Percentiles rank a stretch among this genome's conserved stretches.
Conservation (phyloP, 2,797 vertebrate species). For the Myioborus miniatus region DNA sequence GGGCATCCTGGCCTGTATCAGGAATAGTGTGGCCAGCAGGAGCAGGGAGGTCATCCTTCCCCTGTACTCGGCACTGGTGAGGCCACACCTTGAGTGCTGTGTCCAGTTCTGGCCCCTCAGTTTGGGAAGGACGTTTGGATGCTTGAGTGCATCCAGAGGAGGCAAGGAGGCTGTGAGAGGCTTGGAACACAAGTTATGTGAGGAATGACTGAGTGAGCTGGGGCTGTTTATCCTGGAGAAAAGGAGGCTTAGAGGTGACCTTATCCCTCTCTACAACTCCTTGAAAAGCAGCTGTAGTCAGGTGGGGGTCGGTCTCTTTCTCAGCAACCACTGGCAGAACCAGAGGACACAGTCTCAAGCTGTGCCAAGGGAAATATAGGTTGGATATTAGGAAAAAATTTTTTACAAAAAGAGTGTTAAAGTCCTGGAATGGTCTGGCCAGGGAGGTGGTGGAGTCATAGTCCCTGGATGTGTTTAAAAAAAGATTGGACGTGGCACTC, state of each 20-base stretch:
- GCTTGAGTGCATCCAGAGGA: rapidly evolving
- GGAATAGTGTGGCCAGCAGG: neutral
- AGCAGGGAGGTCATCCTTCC: neutral
- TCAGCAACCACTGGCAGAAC: neutral
- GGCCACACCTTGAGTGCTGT: neutral
- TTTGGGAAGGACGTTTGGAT: neutral
- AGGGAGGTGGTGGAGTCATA: too few species aligned
- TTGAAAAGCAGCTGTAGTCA: neutral
- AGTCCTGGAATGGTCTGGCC: neutral
- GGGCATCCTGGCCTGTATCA: too few species aligned
- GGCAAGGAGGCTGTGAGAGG: neutral
- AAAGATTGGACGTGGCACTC: neutral
- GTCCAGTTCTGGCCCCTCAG: neutral
- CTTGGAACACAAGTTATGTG: neutral
- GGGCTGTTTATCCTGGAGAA: neutral
- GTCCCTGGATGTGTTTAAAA: neutral
- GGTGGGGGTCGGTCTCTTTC: neutral
- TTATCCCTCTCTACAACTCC: neutral
- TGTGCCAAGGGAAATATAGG: neutral
- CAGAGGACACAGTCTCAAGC: neutral
- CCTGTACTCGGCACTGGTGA: neutral
- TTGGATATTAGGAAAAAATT: neutral
- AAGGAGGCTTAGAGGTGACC: neutral
- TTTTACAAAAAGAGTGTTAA: neutral
- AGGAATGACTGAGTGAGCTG: neutral